Evolutionary conservation across 2,888 invertebrate genomes (phyloP).

Genomic region (Drosophila flavopinicola): DNA sequence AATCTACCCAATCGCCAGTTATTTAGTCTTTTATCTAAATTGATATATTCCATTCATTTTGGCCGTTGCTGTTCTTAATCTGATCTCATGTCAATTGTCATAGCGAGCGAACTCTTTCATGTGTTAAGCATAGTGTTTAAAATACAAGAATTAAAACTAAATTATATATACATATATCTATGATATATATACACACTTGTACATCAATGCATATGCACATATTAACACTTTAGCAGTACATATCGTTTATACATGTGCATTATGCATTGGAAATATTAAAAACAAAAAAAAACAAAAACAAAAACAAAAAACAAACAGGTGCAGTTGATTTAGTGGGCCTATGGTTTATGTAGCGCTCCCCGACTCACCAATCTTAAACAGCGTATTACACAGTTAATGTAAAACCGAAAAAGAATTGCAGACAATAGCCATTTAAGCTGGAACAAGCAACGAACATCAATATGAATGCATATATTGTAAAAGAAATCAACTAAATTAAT

Average conservation of each 20-base stretch:
- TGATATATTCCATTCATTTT: too few relatives aligned
- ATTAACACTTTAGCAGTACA: slow-evolving; percentile 61
- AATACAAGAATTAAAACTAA: slow-evolving; percentile 19
- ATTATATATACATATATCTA: too few relatives aligned
- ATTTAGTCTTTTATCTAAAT: too few relatives aligned
- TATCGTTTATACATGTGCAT: slow-evolving; percentile 63
- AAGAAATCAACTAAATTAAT: slow-evolving; percentile 8
- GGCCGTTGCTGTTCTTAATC: not conserved
- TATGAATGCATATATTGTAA: slow-evolving; percentile 7
- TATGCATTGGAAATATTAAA: too few relatives aligned
- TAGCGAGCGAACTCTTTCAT: slow-evolving; percentile 34
- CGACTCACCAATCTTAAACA: slow-evolving; percentile 16
- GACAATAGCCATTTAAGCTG: slow-evolving; percentile 70
- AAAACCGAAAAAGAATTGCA: slow-evolving; percentile 15
- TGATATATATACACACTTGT: too few relatives aligned
- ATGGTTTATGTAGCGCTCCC: slow-evolving; percentile 49
- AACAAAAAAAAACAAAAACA: too few relatives aligned
- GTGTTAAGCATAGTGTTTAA: slow-evolving; percentile 29
- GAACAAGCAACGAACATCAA: slow-evolving; percentile 62
- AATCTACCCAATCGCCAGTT: too few relatives aligned
- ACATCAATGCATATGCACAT: slow-evolving; percentile 20
- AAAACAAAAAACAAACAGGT: too few relatives aligned
- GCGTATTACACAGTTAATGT: slow-evolving; percentile 17
- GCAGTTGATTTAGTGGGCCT: slow-evolving; percentile 20
- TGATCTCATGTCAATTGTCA: slow-evolving; percentile 74